These are phyloP conservation scores for Zoanthus sansibaricus DNA, from an alignment of 92 coral and sea anemone species.

Conservation along the genomic window DNA sequence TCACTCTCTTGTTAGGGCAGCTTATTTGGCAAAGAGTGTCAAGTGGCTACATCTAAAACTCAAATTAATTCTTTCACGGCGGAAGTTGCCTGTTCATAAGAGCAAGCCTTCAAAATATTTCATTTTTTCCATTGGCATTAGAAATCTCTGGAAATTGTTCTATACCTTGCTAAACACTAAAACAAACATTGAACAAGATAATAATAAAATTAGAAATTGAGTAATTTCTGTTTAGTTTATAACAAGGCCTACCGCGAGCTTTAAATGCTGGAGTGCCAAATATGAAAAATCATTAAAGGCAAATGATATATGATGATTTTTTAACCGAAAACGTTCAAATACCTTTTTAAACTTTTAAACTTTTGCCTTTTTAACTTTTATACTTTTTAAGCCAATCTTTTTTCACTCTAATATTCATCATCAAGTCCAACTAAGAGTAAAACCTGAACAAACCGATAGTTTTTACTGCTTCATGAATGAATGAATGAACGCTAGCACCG, in stretches of 20 bases:
- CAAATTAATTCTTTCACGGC: constrained; percentile 5
- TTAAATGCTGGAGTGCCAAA: not conserved
- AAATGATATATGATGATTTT: not conserved
- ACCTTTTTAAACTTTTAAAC: no score
- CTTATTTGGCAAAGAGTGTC: not conserved
- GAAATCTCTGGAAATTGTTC: not conserved
- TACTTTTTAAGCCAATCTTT: not conserved
- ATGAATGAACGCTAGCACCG: constrained; percentile 4
- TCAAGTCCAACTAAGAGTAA: not conserved
- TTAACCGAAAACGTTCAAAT: no score
- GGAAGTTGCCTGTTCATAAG: not conserved
- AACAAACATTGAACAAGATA: constrained; percentile 15
- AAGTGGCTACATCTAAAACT: constrained; percentile 5
- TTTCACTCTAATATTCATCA: not conserved
- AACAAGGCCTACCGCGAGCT: not conserved
- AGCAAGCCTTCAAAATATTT: not conserved
- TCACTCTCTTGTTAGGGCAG: not conserved
- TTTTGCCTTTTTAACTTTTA: no score
- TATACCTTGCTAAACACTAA: constrained; percentile 15
- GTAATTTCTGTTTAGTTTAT: not conserved
- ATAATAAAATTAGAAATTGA: constrained; percentile 9
- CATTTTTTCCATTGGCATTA: not conserved
- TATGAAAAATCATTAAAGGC: not conserved
- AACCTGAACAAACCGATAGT: not conserved
- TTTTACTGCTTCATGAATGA: not conserved